These are phyloP conservation scores for Pandemis heparana DNA, from an alignment of 2,888 invertebrate genomes.

Conservation along the genomic window DNA sequence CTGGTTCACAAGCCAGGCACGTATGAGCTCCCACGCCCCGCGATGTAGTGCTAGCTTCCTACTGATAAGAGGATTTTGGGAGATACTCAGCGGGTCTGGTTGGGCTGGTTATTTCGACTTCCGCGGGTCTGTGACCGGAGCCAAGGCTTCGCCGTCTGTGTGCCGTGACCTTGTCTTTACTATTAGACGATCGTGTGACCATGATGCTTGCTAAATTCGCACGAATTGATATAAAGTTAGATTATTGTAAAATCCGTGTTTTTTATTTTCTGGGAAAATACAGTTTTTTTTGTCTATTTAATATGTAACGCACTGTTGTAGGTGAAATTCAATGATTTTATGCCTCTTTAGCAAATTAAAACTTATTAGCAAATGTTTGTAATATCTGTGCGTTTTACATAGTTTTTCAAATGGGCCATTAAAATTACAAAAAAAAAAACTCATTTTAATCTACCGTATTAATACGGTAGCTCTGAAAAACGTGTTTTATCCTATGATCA, in stretches of 20 bases:
- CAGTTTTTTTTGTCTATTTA: not conserved
- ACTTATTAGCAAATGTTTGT: no score
- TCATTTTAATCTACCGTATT: no score
- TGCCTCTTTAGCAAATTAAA: not conserved
- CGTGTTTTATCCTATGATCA: no score
- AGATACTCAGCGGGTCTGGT: conserved; percentile 59
- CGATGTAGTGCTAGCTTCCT: conserved; percentile 42
- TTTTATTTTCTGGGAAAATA: conserved; percentile 5
- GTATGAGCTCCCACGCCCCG: conserved; percentile 49
- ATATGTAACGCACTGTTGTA: not conserved
- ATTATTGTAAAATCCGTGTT: conserved; percentile 18
- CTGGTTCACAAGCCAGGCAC: conserved; percentile 50
- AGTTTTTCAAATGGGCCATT: no score
- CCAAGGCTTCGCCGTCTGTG: conserved; percentile 76
- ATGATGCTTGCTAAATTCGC: conserved; percentile 47
- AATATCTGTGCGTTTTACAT: no score
- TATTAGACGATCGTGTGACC: conserved; percentile 65
- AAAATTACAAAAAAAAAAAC: no score
- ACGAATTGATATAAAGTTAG: conserved; percentile 17
- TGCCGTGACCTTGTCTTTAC: conserved; percentile 75
- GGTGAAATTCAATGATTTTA: not conserved
- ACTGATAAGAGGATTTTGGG: conserved; percentile 56
- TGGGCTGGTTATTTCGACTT: conserved; percentile 67
- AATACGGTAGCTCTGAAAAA: no score
- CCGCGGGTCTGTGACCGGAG: conserved; percentile 77